These are phyloP conservation scores for Spicauda simplicius DNA, from an alignment of 2,888 invertebrate genomes.

Conservation along the genomic window DNA sequence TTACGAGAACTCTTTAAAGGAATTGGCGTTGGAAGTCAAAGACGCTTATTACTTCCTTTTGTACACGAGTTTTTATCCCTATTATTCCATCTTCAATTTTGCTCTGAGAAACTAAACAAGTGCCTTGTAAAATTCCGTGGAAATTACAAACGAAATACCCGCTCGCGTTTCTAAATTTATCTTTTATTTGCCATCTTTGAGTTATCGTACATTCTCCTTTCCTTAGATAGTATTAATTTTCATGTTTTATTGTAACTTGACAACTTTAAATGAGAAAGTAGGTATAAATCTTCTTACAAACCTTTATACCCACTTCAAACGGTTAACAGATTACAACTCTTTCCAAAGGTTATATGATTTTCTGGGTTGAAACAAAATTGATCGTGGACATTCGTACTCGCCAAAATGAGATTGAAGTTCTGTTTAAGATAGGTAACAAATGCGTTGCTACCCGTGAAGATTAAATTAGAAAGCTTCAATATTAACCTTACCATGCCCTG, in stretches of 20 bases:
- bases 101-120: conserved; percentile 24
- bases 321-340: too few species aligned
- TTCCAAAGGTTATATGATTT: too few species aligned
- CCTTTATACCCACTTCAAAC: too few species aligned
- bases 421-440: too few species aligned
- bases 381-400: too few species aligned
- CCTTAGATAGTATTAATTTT: neutral
- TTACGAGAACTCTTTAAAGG: conserved; percentile 17
- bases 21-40: conserved; percentile 25
- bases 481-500: too few species aligned
- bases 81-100: conserved; percentile 20
- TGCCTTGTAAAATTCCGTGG: conserved; percentile 16
- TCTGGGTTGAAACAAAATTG: too few species aligned
- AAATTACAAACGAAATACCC: neutral
- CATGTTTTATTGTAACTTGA: neutral
- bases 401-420: too few species aligned
- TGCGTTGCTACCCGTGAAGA: too few species aligned
- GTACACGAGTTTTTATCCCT: conserved; percentile 11
- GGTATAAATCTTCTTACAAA: too few species aligned
- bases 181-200: neutral
- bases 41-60: conserved; percentile 21
- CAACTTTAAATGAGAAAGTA: neutral
- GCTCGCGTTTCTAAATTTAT: neutral
- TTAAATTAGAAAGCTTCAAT: too few species aligned
- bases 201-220: neutral